Base-by-base conservation (phyloP, 2,113 vertebrate species). In the Acrocephalus arundinaceus region DNA sequence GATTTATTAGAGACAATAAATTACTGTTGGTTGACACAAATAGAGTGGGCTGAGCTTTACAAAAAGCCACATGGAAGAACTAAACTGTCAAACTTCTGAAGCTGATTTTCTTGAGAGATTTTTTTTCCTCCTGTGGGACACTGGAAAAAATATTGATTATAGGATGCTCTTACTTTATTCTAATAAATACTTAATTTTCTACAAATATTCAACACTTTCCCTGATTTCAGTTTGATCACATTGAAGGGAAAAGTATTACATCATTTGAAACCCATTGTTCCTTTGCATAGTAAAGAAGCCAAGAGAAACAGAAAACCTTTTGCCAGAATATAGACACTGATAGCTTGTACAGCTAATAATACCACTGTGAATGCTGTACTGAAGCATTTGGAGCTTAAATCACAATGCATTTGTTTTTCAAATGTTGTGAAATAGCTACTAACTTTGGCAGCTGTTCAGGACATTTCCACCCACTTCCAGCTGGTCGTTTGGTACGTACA, bases 361-460 rank as follows among this genome's bases (percentile, higher is more conserved):
- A 97, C 84, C 80, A 33, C 61, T n/a, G 20, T 93, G 88, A 97
- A 93, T 55, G 92, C 89, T 79, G 70, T 82, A 61, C 90, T 79
- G 85, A 94, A 94, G 90, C 86, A 94, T 93, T 96, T 76, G 90
- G 77, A 90, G 66, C 96, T 87, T 2, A 23, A 96, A 70, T 88
- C 86, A 93, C 86, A 96, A 92, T 22, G 76, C 88, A 62, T 96
- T 96, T 96, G 86, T 96, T 96, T 96, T 95, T 94, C 83, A 96
- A 96, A 97, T 96, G 96, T 96, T 97, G 96, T 97, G 96, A 96
- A 96, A 97, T 97, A 96, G 92, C 96, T 96, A 75, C 94, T 95
- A 95, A 96, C 88, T 97, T 93, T 97, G 96, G 96, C 96, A 97
- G 90, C 86, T 95, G 70, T 96, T 97, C 96, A 97, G 93, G 96